Evolutionary conservation across 1,140 invertebrate species (phyloP), one percentile per base, ranked within the genome.

Genomic region (Dinothrombium tinctorium): DNA sequence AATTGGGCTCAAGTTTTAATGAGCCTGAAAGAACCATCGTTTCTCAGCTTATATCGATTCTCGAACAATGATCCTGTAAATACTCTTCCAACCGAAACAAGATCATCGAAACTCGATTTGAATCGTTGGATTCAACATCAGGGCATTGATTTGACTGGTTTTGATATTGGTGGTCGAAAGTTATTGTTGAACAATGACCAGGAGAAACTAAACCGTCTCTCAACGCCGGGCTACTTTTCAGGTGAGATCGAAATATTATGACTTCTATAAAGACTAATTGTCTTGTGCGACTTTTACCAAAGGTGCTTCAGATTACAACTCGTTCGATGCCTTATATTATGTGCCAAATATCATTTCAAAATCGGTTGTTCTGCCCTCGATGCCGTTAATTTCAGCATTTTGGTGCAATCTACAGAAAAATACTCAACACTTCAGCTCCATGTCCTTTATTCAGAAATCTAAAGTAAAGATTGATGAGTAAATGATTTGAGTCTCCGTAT

Each of bases 1-100:
- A 72, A 76, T 22, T 92, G 84, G 76, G 74, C 82, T 50, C 69
- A 74, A 45, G 64, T 87, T 44, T 74, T 80, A 1, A 25, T 20
- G 11, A 63, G 71, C 41, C 61, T 87, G 36, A 78, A 71, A 7
- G 69, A 74, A 12, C 81, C 82, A 1, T 80, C 75, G 0, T 77
- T 84, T 52, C 74, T 90, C 17, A 87, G 86, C 53, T 78, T 83
- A 40, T 89, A 90, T 52, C 64, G 82, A 43, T 89, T 84, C 62
- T 69, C 75, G 44, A 81, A 83, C 51, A 90, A 90, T 51, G 81
- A 90, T 57, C 83, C 83, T 0, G 72, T 92, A 44, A 94, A 90
- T 56, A 67, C 68, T 33, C 12, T 15, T 6, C 43, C 32, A 29
- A 12, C 9, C 22, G 41, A 45, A 19, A 21, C 14, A 25, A 21